Conservation (phyloP, 2,797 vertebrate genomes). For the Pangasius larnaudii region DNA sequence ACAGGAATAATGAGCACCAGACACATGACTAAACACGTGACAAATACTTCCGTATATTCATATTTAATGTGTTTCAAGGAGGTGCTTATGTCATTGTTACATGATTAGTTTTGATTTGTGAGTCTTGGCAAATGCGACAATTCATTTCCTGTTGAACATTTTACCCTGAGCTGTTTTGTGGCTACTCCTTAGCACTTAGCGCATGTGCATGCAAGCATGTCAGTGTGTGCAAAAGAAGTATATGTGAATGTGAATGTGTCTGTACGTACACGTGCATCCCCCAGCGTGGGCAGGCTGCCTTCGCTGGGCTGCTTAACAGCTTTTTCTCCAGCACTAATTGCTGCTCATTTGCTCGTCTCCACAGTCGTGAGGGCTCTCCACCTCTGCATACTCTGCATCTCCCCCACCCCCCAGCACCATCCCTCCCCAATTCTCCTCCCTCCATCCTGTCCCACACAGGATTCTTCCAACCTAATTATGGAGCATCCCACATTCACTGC, state of each 20-base stretch:
- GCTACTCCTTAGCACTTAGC: not conserved
- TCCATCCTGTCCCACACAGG: conserved; percentile 28
- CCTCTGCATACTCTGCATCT: conserved; percentile 41
- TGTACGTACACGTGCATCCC: conserved; percentile 45
- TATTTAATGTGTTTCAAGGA: not conserved
- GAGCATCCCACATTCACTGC: conserved; percentile 26
- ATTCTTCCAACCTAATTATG: conserved; percentile 43
- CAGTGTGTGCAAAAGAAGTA: not conserved
- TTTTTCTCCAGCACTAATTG: conserved; percentile 35
- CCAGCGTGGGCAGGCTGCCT: conserved; percentile 19
- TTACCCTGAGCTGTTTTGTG: not conserved
- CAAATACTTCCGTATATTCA: not conserved
- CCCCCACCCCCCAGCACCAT: not conserved
- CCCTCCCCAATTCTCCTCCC: not conserved
- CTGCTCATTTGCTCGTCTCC: conserved; percentile 39
- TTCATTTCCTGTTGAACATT: not conserved
- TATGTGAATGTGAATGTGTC: conserved; percentile 4
- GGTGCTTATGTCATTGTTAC: not conserved
- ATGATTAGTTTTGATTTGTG: not conserved
- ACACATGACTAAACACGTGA: not conserved
- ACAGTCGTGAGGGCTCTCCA: conserved; percentile 33
- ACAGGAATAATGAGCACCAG: not conserved
- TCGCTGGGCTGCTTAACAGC: conserved; percentile 25
- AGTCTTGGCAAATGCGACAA: not conserved
- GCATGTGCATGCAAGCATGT: not conserved